Conservation (phyloP, 1,140 invertebrate genomes). For the Drosophila nikananu region DNA sequence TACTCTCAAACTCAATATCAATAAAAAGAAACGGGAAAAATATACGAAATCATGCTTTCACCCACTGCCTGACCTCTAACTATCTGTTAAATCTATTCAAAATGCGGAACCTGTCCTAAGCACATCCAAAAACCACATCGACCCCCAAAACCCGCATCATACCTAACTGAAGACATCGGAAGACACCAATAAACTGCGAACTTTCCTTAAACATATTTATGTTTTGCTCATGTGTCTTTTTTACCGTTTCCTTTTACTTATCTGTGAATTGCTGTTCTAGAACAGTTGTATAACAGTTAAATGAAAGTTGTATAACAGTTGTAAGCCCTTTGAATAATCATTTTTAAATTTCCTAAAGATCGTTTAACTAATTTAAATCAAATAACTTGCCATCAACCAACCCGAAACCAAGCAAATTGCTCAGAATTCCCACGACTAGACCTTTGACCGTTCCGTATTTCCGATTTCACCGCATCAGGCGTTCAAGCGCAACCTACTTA, state of each 20-base stretch:
- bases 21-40: not conserved
- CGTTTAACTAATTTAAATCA: not conserved
- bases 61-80: constrained; percentile 52
- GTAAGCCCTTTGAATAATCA: too few species aligned
- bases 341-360: not conserved
- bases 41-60: constrained; percentile 50
- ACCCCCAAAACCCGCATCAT: constrained; percentile 23
- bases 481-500: constrained; percentile 40
- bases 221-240: not conserved
- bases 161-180: constrained; percentile 23
- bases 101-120: constrained; percentile 46
- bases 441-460: constrained; percentile 5
- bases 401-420: not conserved
- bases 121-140: constrained; percentile 23
- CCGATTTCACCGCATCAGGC: constrained; percentile 24
- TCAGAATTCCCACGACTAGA: constrained; percentile 15
- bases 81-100: constrained; percentile 40
- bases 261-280: not conserved
- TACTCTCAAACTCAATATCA: constrained; percentile 31
- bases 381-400: constrained; percentile 6
- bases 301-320: not conserved
- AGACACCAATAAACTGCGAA: constrained; percentile 18
- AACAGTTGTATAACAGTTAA: not conserved
- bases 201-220: constrained; percentile 1
- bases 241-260: not conserved